These are phyloP conservation scores for Pseudolycoriella hygida DNA, from an alignment of 2,888 invertebrate species.

Conservation along the genomic window DNA sequence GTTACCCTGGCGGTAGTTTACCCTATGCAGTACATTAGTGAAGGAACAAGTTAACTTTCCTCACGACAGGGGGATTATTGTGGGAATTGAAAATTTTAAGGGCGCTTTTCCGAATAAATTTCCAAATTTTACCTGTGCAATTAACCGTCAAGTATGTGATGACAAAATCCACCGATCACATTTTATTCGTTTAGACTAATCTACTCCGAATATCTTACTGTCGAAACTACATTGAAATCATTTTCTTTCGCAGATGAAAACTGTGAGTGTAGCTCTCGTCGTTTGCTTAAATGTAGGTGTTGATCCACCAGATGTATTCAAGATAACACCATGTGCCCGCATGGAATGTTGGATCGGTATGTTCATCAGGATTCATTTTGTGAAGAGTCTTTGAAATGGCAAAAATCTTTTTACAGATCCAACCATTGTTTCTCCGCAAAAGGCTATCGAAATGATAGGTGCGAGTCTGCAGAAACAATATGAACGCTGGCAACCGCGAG, in stretches of 20 bases:
- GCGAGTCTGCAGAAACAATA: conserved; percentile 87
- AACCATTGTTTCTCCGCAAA: conserved; percentile 67
- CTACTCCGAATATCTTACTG: too few relatives aligned
- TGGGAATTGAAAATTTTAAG: too few relatives aligned
- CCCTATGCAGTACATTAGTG: too few relatives aligned
- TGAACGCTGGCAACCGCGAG: conserved; percentile 96
- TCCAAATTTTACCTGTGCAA: too few relatives aligned
- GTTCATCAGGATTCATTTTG: conserved; percentile 11
- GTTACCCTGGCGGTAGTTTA: too few relatives aligned
- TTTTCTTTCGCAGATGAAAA: conserved; percentile 99
- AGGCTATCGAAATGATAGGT: conserved; percentile 86
- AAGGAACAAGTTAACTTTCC: too few relatives aligned
- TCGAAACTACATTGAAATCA: too few relatives aligned
- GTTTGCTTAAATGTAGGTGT: conserved; percentile 98
- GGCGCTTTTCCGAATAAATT: too few relatives aligned
- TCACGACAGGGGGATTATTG: too few relatives aligned
- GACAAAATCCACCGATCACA: too few relatives aligned
- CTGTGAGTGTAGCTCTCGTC: conserved; percentile 94
- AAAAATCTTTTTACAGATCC: conserved; percentile 46
- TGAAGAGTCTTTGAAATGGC: background rate
- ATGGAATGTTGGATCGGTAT: conserved; percentile 94
- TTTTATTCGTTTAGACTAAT: too few relatives aligned
- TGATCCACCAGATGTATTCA: conserved; percentile 95
- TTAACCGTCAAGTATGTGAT: too few relatives aligned
- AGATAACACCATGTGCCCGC: conserved; percentile 90